Evolutionary conservation across 2,888 invertebrate genomes (phyloP).

Genomic region (Ametastegia equiseti): DNA sequence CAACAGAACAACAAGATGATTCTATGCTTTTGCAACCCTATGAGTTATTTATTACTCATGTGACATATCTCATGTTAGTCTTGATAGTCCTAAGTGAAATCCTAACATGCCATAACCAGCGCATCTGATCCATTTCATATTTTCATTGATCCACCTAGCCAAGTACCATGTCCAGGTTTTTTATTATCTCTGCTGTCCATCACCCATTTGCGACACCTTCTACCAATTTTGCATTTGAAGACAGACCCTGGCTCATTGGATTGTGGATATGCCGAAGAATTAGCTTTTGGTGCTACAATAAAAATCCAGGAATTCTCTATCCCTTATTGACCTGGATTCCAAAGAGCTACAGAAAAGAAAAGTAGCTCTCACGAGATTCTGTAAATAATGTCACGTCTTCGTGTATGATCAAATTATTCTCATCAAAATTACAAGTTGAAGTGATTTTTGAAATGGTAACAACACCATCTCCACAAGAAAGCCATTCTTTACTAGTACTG

Average conservation of each 20-base stretch:
- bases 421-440: constrained; percentile 61
- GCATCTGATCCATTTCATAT: constrained; percentile 64
- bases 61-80: background rate
- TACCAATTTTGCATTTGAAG: constrained; percentile 64
- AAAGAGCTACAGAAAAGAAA: constrained; percentile 66
- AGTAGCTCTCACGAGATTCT: constrained; percentile 62
- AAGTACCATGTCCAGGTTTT: constrained; percentile 56
- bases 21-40: no score
- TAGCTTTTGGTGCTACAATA: constrained; percentile 69
- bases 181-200: constrained; percentile 15
- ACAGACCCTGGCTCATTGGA: constrained; percentile 65
- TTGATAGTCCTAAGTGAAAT: background rate
- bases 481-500: background rate
- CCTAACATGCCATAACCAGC: constrained; percentile 67
- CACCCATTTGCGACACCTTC: constrained; percentile 60
- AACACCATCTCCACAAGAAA: background rate
- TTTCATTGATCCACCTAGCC: constrained; percentile 74
- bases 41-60: background rate
- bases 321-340: constrained; percentile 50
- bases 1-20: no score
- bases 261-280: constrained; percentile 51
- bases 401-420: constrained; percentile 62
- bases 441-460: background rate
- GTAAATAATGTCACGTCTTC: constrained; percentile 58
- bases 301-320: constrained; percentile 60